phyloP scores from a whole-genome alignment of 2,888 invertebrate genomes.

The Drosophila histrio region DNA sequence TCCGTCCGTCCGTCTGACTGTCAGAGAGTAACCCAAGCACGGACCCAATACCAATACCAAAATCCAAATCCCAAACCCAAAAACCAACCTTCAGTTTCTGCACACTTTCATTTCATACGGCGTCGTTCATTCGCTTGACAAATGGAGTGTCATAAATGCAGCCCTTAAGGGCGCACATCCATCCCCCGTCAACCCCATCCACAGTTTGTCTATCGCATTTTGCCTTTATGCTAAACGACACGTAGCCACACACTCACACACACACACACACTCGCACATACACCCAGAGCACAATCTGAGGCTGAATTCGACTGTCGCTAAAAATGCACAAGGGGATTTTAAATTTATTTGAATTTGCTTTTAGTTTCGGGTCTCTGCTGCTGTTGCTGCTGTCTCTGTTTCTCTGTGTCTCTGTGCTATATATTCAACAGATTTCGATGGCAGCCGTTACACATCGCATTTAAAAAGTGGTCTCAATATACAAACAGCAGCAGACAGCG shows the following conservation, averaged over 20 bases:
- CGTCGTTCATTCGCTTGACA: constrained; percentile 72
- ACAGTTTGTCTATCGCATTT: constrained; percentile 42
- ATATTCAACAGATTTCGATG: constrained; percentile 79
- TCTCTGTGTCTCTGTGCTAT: constrained; percentile 23
- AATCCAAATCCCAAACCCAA: constrained; percentile 19
- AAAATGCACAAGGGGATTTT: constrained; percentile 79
- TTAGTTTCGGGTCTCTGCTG: constrained; percentile 69
- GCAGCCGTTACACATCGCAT: constrained; percentile 75
- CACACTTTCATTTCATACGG: constrained; percentile 59
- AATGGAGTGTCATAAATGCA: constrained; percentile 81
- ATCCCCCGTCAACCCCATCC: constrained; percentile 8
- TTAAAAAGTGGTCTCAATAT: constrained; percentile 75
- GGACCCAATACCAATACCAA: constrained; percentile 19
- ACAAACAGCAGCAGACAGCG: constrained; percentile 43
- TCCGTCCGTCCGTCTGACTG: constrained; percentile 10
- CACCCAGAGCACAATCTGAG: constrained; percentile 38
- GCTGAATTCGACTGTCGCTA: constrained; percentile 61
- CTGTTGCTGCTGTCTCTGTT: constrained; percentile 7
- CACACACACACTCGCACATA: neutral
- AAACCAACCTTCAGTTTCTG: constrained; percentile 46
- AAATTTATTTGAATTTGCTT: constrained; percentile 81
- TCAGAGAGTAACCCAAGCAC: constrained; percentile 42
- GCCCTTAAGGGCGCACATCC: constrained; percentile 73
- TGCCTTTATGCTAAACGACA: constrained; percentile 76
- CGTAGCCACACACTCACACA: constrained; percentile 50